Percentiles rank a stretch among this genome's conserved stretches.
Evolutionary conservation across 2,888 invertebrate species (phyloP).

Genomic region (Drosophila stalkeri): DNA sequence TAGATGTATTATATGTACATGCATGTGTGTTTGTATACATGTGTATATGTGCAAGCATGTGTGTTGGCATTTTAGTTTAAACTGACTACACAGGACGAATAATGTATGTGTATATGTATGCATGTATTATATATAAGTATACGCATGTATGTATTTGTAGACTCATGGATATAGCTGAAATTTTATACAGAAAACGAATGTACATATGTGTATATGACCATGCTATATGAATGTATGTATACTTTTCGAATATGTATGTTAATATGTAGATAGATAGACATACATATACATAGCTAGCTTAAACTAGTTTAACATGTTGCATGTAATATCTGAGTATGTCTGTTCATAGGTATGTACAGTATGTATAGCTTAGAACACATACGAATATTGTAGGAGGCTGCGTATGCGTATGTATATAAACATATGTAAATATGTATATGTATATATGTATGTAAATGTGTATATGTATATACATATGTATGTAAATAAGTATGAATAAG

Average conservation of each 20-base stretch:
- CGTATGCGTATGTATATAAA: neutral
- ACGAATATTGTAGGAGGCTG: neutral
- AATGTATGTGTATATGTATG: too few species aligned
- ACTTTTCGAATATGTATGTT: neutral
- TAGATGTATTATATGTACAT: neutral
- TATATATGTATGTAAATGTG: neutral
- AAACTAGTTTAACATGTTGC: neutral
- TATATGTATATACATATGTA: neutral
- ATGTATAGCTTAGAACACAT: neutral
- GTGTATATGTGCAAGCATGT: neutral
- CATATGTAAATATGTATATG: neutral
- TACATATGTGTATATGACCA: neutral
- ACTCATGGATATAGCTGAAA: neutral
- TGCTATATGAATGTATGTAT: neutral
- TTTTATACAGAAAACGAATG: neutral
- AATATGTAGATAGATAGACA: neutral
- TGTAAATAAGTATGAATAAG: neutral
- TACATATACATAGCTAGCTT: neutral
- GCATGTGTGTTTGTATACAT: neutral
- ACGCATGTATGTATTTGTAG: neutral
- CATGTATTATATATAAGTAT: too few species aligned
- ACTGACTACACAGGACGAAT: neutral
- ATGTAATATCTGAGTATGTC: neutral
- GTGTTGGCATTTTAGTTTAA: neutral
- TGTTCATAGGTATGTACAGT: neutral